Base-by-base conservation (phyloP, 2,797 vertebrate species). In the Sciurus carolinensis region DNA sequence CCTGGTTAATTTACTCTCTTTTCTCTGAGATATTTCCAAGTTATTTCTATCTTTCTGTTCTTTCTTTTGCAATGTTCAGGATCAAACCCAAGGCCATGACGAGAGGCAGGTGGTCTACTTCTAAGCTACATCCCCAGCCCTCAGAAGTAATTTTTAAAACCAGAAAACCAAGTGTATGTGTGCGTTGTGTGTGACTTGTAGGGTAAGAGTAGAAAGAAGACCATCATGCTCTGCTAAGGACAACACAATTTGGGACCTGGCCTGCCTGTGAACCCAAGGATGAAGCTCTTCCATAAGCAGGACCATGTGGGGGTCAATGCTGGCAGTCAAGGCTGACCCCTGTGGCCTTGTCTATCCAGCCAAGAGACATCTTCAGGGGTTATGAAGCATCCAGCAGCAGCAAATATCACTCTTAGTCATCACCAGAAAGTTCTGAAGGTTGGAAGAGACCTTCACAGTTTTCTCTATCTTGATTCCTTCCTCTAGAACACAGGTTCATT, bases 281-380 rank as follows among this genome's bases (percentile, higher is more conserved):
- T 36, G 13, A 66, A 0, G 14, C 30, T 36, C 39, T 14, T 8
- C 52, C 67, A 54, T 9, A 73, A 22, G 47, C 62, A 93, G 92
- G 69, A 4, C 75, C 64, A 7, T 0, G 0, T 0, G 11, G 4
- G n/a, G 59, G 59, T 3, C 28, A 10, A 1, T 0, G 59, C 11
- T 10, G 1, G 59, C 20, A 66, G 69, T 72, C 50, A 9, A 66
- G 24, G 15, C 50, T 5, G 2, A 2, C 64, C n/a, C 42, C 22
- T 50, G 1, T 5, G 50, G 69, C 9, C n/a, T 17, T n/a, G 18
- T 0, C 7, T 0, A 7, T 30, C 39, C 7, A 39, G 36, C 30
- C 64, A 6, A 0, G 2, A 89, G 44, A 77, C 18, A 64, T 81
- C 64, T 44, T 18, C 0, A 36, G 14, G 77, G 17, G 24, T 66